Evolutionary conservation across 2,888 invertebrate species (phyloP), one percentile per base, ranked within the genome.

Genomic region (Blastobasis adustella): DNA sequence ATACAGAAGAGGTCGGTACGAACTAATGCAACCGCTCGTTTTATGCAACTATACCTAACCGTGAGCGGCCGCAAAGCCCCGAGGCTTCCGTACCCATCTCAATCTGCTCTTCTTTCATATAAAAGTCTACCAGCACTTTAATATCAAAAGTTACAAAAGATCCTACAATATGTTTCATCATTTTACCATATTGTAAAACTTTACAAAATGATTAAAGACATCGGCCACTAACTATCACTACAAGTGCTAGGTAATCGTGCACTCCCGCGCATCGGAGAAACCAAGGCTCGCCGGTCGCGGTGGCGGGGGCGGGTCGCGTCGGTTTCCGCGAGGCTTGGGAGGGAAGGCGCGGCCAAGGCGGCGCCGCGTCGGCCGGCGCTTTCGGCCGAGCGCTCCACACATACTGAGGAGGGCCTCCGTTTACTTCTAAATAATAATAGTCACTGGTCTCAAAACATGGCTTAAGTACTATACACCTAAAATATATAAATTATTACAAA

Each of bases 381-480:
- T 85, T 79, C 23, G 23, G 23, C 23, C 23, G 23, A 23, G 23
- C 63, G 51, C 63, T 63, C 69, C 66, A 72, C 63, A 72, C 23
- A 23, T 23, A 23, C 23, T 23, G 23, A 23, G 23, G 71, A 70
- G 71, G 76, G 77, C 79, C 81, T 71, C 70, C 67, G 68, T 71
- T 79, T 78, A 82, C 71, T 80, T 84, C 85, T 78, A 87, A 83
- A 87, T 83, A 82, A 86, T 78, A 87, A 86, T 85, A 87, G 83
- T 86, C 85, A 88, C 86, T 86, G 87, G 87, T 87, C 87, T 87
- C 81, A 82, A 86, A 84, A 87, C 86, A 87, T 88, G 87, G 87
- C 88, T 88, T 88, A 88, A 86, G 87, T 88, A 87, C 88, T 87
- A 87, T 87, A 87, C 87, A 88, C 84, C 87, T 88, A 87, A 84